Percentiles rank a stretch among this genome's conserved stretches.
phyloP scores from a whole-genome alignment of 2,888 invertebrate species.

The Conus canariensis region DNA sequence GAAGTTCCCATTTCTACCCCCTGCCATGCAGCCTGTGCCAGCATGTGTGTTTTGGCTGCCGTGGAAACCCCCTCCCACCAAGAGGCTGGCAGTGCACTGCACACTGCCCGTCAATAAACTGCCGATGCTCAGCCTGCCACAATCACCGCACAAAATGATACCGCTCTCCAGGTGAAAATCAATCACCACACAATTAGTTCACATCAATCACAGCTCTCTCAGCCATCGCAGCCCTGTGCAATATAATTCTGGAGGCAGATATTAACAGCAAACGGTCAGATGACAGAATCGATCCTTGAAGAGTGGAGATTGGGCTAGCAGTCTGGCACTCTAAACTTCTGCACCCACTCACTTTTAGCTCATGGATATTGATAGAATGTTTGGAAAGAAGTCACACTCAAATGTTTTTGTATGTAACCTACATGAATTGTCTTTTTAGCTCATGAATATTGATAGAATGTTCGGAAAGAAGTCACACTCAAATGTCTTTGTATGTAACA shows the following conservation, averaged over 20 bases:
- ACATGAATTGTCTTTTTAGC: too few relatives aligned
- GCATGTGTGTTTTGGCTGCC: constrained; percentile 35
- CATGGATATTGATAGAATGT: too few relatives aligned
- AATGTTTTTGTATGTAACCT: too few relatives aligned
- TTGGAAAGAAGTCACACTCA: too few relatives aligned
- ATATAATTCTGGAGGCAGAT: background rate
- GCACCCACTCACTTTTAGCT: too few relatives aligned
- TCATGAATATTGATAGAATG: too few relatives aligned
- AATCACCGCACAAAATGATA: constrained; percentile 12
- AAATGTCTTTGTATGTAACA: too few relatives aligned
- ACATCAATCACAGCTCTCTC: constrained; percentile 12
- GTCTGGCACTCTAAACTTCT: background rate
- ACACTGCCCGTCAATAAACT: constrained; percentile 14
- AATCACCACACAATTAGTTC: constrained; percentile 37
- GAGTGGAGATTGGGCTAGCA: background rate
- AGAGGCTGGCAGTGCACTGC: background rate
- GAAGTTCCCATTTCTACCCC: background rate
- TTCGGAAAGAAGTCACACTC: too few relatives aligned
- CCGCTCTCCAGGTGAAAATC: constrained; percentile 23
- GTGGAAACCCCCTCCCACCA: constrained; percentile 26
- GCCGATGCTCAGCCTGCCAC: background rate
- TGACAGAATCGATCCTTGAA: background rate
- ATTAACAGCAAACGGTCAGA: background rate
- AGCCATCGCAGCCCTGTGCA: background rate
- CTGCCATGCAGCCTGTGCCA: background rate